Evolutionary conservation across 2,888 invertebrate genomes (phyloP).

Genomic region (Steinernema carpocapsae): DNA sequence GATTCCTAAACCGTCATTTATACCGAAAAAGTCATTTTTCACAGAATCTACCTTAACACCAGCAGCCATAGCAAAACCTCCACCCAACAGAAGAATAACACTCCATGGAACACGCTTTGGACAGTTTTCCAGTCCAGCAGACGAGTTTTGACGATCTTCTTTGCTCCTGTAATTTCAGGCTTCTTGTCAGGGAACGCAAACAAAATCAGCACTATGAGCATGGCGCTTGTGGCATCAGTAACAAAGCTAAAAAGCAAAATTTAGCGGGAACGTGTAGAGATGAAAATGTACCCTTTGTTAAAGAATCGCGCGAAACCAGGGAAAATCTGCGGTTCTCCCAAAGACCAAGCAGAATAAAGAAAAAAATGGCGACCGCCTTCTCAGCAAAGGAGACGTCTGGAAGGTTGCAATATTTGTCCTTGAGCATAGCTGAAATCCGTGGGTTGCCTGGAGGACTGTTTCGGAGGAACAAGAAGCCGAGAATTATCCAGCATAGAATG

Average conservation of each 20-base stretch:
- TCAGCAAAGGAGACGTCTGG: slow-evolving; percentile 55
- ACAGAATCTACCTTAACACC: slow-evolving; percentile 52
- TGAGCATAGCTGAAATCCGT: slow-evolving; percentile 54
- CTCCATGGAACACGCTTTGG: slow-evolving; percentile 60
- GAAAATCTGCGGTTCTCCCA: slow-evolving; percentile 87
- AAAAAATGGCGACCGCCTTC: slow-evolving; percentile 69
- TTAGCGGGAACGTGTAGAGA: slow-evolving; percentile 1
- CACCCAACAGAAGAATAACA: slow-evolving; percentile 56
- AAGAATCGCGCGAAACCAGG: slow-evolving; percentile 79
- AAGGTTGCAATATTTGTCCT: slow-evolving; percentile 56
- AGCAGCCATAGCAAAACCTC: slow-evolving; percentile 60
- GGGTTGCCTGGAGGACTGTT: slow-evolving; percentile 55
- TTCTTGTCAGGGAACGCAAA: slow-evolving; percentile 81
- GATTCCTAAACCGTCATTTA: slow-evolving; percentile 72
- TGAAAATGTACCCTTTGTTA: slow-evolving; percentile 46
- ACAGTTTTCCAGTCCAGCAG: slow-evolving; percentile 67
- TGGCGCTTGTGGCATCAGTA: slow-evolving; percentile 74
- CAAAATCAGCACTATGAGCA: slow-evolving; percentile 81
- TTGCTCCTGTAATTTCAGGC: slow-evolving; percentile 69
- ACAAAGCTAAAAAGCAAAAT: slow-evolving; percentile 61
- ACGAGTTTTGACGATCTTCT: slow-evolving; percentile 69
- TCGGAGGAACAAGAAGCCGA: slow-evolving; percentile 46
- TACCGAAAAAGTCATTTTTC: neutral
- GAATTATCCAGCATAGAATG: slow-evolving; percentile 41
- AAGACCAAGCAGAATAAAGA: slow-evolving; percentile 80